Evolutionary conservation across 2,888 invertebrate species (phyloP).

Genomic region (Eupithecia inturbata): DNA sequence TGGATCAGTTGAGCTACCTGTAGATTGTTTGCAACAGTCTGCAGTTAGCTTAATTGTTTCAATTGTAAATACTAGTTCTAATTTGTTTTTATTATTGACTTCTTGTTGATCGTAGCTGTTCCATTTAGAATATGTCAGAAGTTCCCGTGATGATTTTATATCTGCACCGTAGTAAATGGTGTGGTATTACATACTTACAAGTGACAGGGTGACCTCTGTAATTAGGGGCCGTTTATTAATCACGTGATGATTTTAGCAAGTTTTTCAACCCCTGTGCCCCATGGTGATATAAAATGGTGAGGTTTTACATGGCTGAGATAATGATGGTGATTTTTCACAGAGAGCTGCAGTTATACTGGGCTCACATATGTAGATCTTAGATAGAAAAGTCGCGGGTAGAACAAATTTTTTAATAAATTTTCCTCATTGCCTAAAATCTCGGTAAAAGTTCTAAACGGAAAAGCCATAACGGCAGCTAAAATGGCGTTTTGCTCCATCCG

Average conservation of each 20-base stretch:
- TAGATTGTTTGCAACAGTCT: too few species aligned
- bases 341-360: neutral
- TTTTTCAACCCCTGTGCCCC: too few species aligned
- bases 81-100: too few species aligned
- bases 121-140: too few species aligned
- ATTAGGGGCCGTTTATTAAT: too few species aligned
- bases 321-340: neutral
- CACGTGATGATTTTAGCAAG: too few species aligned
- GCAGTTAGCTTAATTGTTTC: too few species aligned
- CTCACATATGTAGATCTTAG: neutral
- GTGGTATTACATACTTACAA: too few species aligned
- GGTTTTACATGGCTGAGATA: neutral
- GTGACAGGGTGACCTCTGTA: too few species aligned
- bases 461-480: neutral
- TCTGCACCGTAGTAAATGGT: neutral
- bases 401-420: neutral
- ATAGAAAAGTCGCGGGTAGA: neutral
- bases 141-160: neutral
- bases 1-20: too few species aligned
- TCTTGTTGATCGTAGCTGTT: neutral
- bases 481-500: conserved; percentile 24
- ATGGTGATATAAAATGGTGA: too few species aligned
- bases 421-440: neutral
- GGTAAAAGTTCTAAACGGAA: neutral
- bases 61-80: too few species aligned